A percentile compares a stretch with the other conserved stretches of the same genome.
These are phyloP conservation scores for Drosophila pseudotalamancana DNA, from an alignment of 2,888 invertebrate genomes.

Conservation along the genomic window DNA sequence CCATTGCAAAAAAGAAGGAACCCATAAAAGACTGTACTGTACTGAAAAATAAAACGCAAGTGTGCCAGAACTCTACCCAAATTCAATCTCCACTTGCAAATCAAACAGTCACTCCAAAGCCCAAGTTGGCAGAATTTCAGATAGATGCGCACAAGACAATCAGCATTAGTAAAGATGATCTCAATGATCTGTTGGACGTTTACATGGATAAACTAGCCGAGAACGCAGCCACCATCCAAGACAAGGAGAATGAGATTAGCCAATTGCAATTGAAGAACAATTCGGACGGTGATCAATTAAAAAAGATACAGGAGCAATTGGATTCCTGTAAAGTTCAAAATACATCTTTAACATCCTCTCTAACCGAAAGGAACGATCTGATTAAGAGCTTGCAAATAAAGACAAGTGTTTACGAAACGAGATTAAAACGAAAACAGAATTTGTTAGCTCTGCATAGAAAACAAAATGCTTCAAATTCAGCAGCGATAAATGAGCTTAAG, in stretches of 20 bases:
- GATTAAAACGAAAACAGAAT: slow-evolving; percentile 57
- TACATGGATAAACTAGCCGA: slow-evolving; percentile 63
- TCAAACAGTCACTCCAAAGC: slow-evolving; percentile 36
- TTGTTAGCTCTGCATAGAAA: slow-evolving; percentile 38
- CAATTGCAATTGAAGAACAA: slow-evolving; percentile 44
- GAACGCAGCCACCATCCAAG: slow-evolving; percentile 57
- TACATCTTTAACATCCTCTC: neutral
- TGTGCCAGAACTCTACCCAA: slow-evolving; percentile 24
- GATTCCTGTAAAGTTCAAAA: slow-evolving; percentile 46
- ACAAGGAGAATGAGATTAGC: slow-evolving; percentile 57
- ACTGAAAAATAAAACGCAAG: slow-evolving; percentile 30
- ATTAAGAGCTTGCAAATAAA: slow-evolving; percentile 49
- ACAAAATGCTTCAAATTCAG: slow-evolving; percentile 38
- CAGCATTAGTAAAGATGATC: slow-evolving; percentile 60
- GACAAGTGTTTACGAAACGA: slow-evolving; percentile 46
- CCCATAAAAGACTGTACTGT: slow-evolving; percentile 29
- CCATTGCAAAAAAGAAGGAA: slow-evolving; percentile 39
- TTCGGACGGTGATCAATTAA: slow-evolving; percentile 32
- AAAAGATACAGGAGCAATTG: slow-evolving; percentile 43
- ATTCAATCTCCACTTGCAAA: slow-evolving; percentile 3
- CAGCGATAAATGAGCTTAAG: slow-evolving; percentile 43
- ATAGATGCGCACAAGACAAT: slow-evolving; percentile 67
- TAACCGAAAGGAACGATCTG: slow-evolving; percentile 35
- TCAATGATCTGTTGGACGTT: slow-evolving; percentile 59
- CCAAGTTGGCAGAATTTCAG: slow-evolving; percentile 62